Conservation (phyloP, 2,888 invertebrate species). For the Belgica antarctica region DNA sequence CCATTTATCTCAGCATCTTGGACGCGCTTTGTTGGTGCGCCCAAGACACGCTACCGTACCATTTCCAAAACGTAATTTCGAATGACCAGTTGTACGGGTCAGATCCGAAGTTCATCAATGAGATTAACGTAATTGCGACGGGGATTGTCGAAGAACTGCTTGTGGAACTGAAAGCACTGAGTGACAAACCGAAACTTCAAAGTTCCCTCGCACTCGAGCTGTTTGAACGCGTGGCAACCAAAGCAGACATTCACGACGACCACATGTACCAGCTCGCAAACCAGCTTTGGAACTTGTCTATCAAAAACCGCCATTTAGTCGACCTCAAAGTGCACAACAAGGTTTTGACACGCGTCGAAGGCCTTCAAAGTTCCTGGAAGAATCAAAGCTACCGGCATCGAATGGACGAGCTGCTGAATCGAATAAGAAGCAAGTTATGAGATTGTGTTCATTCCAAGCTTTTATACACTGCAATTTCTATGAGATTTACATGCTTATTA, state of each 20-base stretch:
- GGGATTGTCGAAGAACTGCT: slow-evolving; percentile 76
- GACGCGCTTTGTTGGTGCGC: slow-evolving; percentile 75
- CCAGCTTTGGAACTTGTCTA: slow-evolving; percentile 79
- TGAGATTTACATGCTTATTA: no score
- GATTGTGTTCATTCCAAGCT: slow-evolving; percentile 18
- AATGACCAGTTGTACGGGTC: slow-evolving; percentile 90
- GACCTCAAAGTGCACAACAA: slow-evolving; percentile 56
- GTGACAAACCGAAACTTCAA: slow-evolving; percentile 68
- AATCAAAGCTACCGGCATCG: slow-evolving; percentile 1
- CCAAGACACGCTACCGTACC: slow-evolving; percentile 81
- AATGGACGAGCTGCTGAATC: slow-evolving; percentile 29
- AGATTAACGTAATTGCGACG: slow-evolving; percentile 73
- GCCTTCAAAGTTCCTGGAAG: background rate
- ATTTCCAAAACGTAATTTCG: slow-evolving; percentile 83
- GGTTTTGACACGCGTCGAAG: background rate
- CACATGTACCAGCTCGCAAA: slow-evolving; percentile 67
- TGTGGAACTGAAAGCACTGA: slow-evolving; percentile 66
- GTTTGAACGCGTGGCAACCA: slow-evolving; percentile 65
- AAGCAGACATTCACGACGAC: slow-evolving; percentile 63
- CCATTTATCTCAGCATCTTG: slow-evolving; percentile 71
- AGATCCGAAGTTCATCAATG: slow-evolving; percentile 79
- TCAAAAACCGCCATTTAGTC: slow-evolving; percentile 61
- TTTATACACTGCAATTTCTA: background rate
- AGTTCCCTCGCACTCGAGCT: slow-evolving; percentile 71
- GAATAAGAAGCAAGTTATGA: slow-evolving; percentile 41